These are phyloP conservation scores for Elephas maximus DNA, from an alignment of 2,113 vertebrate species.

Conservation along the genomic window DNA sequence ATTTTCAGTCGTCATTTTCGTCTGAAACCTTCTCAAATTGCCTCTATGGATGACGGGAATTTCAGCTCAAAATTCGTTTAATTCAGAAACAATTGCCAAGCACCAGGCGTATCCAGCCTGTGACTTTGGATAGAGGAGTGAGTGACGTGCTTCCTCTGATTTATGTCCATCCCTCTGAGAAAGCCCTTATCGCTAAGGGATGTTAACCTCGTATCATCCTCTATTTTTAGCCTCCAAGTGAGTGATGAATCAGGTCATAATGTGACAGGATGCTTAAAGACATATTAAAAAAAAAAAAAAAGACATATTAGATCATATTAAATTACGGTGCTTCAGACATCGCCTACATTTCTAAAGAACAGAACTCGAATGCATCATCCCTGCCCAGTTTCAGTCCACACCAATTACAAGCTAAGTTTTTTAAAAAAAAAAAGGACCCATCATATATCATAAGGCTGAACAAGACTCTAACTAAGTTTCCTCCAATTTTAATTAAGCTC, in stretches of 20 bases:
- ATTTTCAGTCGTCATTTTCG: background rate
- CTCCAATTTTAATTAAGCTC: slow-evolving; percentile 59
- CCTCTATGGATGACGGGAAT: background rate
- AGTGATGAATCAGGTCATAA: slow-evolving; percentile 68
- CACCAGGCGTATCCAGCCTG: background rate
- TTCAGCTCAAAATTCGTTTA: background rate
- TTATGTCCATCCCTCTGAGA: slow-evolving; percentile 29
- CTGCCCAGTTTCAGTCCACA: slow-evolving; percentile 27
- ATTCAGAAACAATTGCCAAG: slow-evolving; percentile 4
- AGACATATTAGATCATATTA: slow-evolving; percentile 30
- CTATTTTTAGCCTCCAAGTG: slow-evolving; percentile 66
- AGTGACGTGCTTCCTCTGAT: background rate
- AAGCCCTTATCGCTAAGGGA: slow-evolving; percentile 17
- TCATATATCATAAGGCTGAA: background rate
- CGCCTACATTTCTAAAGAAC: slow-evolving; percentile 57
- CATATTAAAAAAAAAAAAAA: slow-evolving; percentile 26
- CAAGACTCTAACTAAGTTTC: background rate
- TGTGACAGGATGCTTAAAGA: slow-evolving; percentile 61
- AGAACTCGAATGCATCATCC: slow-evolving; percentile 35
- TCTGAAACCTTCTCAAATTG: background rate
- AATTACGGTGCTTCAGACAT: slow-evolving; percentile 42
- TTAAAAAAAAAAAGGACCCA: background rate
- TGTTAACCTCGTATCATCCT: slow-evolving; percentile 52
- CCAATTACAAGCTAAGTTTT: background rate
- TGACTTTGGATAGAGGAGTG: background rate